Conservation (phyloP, 2,113 vertebrate species). For the Osmerus eperlanus region DNA sequence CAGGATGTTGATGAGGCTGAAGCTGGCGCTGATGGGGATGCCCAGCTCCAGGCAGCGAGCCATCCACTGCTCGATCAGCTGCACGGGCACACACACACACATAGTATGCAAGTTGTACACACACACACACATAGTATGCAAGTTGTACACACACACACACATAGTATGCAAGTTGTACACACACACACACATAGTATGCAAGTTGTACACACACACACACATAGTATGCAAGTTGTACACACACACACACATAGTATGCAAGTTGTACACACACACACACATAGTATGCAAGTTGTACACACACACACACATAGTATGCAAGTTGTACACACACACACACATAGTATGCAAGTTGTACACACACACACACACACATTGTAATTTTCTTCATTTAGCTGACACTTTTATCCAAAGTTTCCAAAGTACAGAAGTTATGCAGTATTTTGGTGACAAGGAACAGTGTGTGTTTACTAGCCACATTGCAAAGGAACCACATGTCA, state of each 20-base stretch:
- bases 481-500: no score
- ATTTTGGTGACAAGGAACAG: no score
- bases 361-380: not conserved
- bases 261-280: slow-evolving; percentile 1
- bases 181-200: not conserved
- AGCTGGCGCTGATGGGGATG: slow-evolving; percentile 78
- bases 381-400: no score
- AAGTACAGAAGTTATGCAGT: no score
- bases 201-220: not conserved
- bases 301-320: not conserved
- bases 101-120: not conserved
- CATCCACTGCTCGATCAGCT: slow-evolving; percentile 82
- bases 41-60: slow-evolving; percentile 71
- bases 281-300: not conserved
- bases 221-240: not conserved
- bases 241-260: no score
- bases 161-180: no score
- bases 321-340: not conserved
- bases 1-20: slow-evolving; percentile 79
- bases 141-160: not conserved
- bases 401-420: no score
- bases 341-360: not conserved
- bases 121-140: not conserved
- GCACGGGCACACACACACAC: slow-evolving; percentile 10
- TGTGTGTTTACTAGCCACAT: no score